Evolutionary conservation across 2,113 vertebrate genomes (phyloP).

Genomic region (Otus sunia): DNA sequence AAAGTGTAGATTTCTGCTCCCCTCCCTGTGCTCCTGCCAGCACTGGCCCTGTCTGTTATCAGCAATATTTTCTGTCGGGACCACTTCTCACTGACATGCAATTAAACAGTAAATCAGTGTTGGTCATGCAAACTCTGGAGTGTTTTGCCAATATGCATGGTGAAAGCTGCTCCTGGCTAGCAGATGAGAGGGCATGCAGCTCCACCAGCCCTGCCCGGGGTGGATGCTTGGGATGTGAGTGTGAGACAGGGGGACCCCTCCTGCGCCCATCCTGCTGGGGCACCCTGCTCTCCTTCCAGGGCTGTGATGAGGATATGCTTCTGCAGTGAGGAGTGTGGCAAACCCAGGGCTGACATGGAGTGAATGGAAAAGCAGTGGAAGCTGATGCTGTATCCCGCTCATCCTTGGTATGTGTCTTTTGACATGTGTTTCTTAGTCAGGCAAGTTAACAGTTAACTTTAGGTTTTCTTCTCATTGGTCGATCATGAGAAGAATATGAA

Average conservation of each 20-base stretch:
- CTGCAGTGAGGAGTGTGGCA: fast-evolving
- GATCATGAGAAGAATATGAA: background rate
- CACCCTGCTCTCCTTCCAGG: background rate
- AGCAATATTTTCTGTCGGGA: background rate
- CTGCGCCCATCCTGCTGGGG: background rate
- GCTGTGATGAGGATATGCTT: fast-evolving
- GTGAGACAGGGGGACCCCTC: background rate
- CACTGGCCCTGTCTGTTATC: background rate
- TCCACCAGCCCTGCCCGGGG: fast-evolving
- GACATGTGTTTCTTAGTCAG: background rate
- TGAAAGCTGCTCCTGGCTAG: background rate
- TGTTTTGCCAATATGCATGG: background rate
- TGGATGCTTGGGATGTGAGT: fast-evolving
- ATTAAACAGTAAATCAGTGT: background rate
- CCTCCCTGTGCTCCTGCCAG: background rate
- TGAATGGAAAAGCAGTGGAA: background rate
- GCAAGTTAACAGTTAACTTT: background rate
- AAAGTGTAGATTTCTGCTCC: background rate
- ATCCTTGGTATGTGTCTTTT: background rate
- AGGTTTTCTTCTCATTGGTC: background rate
- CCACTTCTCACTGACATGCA: background rate
- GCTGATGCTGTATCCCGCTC: background rate
- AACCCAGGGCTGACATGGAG: background rate
- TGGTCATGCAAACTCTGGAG: fast-evolving
- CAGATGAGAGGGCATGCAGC: fast-evolving